Evolutionary conservation across 1,140 invertebrate genomes (phyloP), one percentile per base, ranked within the genome.

Genomic region (Calycopis cecrops): DNA sequence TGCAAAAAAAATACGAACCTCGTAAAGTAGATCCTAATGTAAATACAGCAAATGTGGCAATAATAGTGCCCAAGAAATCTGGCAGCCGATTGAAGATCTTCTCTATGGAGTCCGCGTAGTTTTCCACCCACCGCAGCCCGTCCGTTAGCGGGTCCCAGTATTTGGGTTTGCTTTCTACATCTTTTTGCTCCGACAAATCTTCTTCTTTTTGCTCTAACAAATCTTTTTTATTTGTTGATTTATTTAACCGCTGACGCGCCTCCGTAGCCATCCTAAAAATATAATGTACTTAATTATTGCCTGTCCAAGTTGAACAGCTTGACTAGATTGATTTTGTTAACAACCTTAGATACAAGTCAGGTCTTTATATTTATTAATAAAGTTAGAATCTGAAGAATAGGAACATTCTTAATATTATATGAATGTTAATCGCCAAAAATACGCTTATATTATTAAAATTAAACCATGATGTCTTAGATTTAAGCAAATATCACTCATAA

Each of bases 21-120:
- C 90, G 81, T 42, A 91, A 76, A 3, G 88, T 90, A 14, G 90
- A 79, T 33, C 90, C 91, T 18, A 91, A 79, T 35, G 90, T 84
- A 66, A 92, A 91, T 11, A 91, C 79, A 3, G 89, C 90, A 2
- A 90, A 64, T 9, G 89, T 90, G 0, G 88, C 89, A 10, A 90
- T 85, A 35, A 89, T 78, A 6, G 85, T 85, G 17, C 84, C 87
- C 4, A 90, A 67, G 37, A 85, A 87, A 7, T 85, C 87, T 12
- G 90, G 90, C 11, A 92, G 35, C 21, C 73, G 81, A 9, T 80
- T 68, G 72, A 90, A 91, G 48, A 89, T 82, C 52, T 89, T 89
- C 50, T 91, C 89, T 12, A 91, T 61, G 8, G 67, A 69, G 1
- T 87, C 82, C 6, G 79, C 73, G 59, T 91, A 88, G 44, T 79